Conservation (phyloP, 2,797 vertebrate species). For the Sebastes melanostomus region DNA sequence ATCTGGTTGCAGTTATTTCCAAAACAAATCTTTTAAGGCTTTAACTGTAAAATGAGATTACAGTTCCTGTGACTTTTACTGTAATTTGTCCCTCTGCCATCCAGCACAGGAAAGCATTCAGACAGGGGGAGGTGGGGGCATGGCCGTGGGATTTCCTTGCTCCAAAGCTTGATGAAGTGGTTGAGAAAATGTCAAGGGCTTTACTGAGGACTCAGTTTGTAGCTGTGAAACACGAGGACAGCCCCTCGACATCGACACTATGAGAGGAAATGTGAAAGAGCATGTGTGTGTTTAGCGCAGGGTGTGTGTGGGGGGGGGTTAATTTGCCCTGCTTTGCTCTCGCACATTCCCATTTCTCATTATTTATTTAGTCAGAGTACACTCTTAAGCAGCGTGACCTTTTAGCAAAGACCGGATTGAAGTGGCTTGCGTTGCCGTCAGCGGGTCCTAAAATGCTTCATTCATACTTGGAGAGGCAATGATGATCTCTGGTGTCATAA, state of each 20-base stretch:
- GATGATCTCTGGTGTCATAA: conserved; percentile 54
- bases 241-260: conserved; percentile 37
- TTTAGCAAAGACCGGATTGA: conserved; percentile 45
- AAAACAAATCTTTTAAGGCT: not conserved
- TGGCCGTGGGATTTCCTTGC: conserved; percentile 25
- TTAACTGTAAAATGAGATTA: not conserved
- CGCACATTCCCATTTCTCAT: conserved; percentile 63
- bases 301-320: not conserved
- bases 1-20: not conserved
- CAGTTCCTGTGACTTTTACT: not conserved
- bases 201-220: conserved; percentile 35
- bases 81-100: conserved; percentile 18
- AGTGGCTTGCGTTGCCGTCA: conserved; percentile 27
- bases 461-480: conserved; percentile 12
- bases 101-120: conserved; percentile 6
- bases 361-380: conserved; percentile 71
- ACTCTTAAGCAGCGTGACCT: conserved; percentile 66
- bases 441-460: conserved; percentile 19
- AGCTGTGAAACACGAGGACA: conserved; percentile 42
- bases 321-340: conserved; percentile 55
- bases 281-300: conserved; percentile 10
- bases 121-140: not conserved
- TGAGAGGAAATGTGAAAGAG: conserved; percentile 43
- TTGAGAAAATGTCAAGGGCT: conserved; percentile 60
- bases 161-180: conserved; percentile 29